Evolutionary conservation across 2,113 vertebrate species (phyloP), one percentile per base, ranked within the genome.

Genomic region (Gulo gulo): DNA sequence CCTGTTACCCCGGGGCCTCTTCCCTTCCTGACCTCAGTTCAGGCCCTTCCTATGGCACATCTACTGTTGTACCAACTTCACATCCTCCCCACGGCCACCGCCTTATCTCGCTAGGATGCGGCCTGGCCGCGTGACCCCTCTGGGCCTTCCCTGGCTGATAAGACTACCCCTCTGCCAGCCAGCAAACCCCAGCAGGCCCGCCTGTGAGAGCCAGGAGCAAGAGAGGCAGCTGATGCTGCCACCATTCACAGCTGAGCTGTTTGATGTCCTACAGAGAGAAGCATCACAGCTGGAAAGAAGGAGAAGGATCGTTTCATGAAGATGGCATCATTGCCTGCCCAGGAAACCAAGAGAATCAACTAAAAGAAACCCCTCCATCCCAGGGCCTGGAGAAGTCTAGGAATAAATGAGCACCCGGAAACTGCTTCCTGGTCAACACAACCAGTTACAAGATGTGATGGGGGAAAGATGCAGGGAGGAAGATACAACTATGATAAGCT

Each of bases 241-340:
- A 11, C 34, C 2, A 0, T 42, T 6, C 45, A 14, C 4, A 6
- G 3, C 1, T 6, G 4, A 55, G 24, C 57, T 65, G 20, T n/a
- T 42, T 65, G 45, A 52, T 34, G n/a, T 21, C 4, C 16, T 61
- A 36, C 34, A 5, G 50, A 39, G 39, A 57, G 42, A 52, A 45
- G 50, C 36, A 4, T 20, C 24, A 71, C 29, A 34, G 23, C 90
- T 45, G 79, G 50, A 69, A n/a, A 74, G 15, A 16, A 50, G 24
- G 39, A 1, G 7, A 20, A 85, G 18, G 34, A 31, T 39, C 5
- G 1, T 73, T 36, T 31, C 5, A 34, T 47, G 42, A 18, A 8
- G 42, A 24, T 0, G 18, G 12, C 1, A 0, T 36, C 39, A 29
- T 31, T 29, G 8, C 39, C 76, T 39, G 42, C 34, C 18, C 29